Evolutionary conservation across 2,113 vertebrate genomes (phyloP).

Genomic region (Ophiodon elongatus): DNA sequence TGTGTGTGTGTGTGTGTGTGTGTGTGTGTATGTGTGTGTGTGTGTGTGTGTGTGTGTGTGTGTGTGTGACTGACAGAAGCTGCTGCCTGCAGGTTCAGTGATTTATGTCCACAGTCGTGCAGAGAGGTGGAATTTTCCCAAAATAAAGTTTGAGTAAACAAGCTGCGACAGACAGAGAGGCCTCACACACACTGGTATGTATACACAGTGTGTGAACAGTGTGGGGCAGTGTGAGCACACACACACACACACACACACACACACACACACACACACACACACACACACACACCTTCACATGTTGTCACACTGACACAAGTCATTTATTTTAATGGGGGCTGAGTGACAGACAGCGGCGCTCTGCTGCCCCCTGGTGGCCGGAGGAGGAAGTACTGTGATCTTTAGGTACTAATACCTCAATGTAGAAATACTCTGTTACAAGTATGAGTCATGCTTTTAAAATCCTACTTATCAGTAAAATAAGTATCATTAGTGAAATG

Average conservation of each 20-base stretch:
- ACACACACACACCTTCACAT: neutral
- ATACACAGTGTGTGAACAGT: slow-evolving; percentile 30
- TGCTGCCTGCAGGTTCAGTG: neutral
- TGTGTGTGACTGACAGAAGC: slow-evolving; percentile 1
- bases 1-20: slow-evolving; percentile 5
- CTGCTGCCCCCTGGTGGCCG: neutral
- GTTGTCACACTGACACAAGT: neutral
- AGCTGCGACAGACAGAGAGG: slow-evolving; percentile 22
- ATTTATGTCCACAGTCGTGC: slow-evolving; percentile 2
- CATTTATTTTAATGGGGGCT: neutral
- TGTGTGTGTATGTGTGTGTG: neutral
- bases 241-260: slow-evolving; percentile 12
- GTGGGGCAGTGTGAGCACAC: slow-evolving; percentile 26
- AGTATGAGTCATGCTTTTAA: too few species aligned
- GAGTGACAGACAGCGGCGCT: neutral
- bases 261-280: slow-evolving; percentile 1
- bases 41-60: neutral
- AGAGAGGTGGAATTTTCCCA: slow-evolving; percentile 54
- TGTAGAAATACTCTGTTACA: too few species aligned
- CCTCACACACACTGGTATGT: slow-evolving; percentile 40
- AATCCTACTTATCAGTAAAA: too few species aligned
- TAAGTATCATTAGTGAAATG: too few species aligned
- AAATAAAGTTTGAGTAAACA: slow-evolving; percentile 53
- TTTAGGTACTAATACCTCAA: too few species aligned
- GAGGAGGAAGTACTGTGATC: too few species aligned